Conservation (phyloP, 1,140 invertebrate genomes). For the Drosophila sturtevanti region DNA sequence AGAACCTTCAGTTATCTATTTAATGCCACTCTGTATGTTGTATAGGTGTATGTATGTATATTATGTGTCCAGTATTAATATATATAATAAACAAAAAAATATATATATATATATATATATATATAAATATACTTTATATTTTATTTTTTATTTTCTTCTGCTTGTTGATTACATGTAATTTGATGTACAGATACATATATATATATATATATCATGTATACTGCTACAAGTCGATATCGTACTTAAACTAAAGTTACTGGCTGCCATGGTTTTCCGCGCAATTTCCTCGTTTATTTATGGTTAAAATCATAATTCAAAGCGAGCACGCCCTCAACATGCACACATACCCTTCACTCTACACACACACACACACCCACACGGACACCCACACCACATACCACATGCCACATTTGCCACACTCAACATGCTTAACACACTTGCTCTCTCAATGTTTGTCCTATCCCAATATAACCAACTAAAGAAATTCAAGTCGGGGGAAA, state of each 20-base stretch:
- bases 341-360: too few species aligned
- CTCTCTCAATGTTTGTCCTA: neutral
- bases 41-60: too few species aligned
- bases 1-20: too few species aligned
- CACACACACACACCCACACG: neutral
- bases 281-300: conserved; percentile 54
- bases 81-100: too few species aligned
- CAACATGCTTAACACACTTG: neutral
- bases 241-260: conserved; percentile 21
- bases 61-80: too few species aligned
- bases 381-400: neutral
- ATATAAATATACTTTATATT: too few species aligned
- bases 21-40: too few species aligned
- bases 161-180: too few species aligned
- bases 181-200: neutral
- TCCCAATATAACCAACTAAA: conserved; percentile 2
- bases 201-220: neutral
- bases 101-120: too few species aligned
- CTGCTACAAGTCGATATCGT: conserved; percentile 25
- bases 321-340: neutral
- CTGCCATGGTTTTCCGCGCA: conserved; percentile 40
- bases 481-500: neutral
- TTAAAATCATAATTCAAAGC: conserved; percentile 43
- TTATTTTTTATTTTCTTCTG: too few species aligned
- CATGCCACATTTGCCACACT: conserved; percentile 4